Evolutionary conservation across 2,113 vertebrate species (phyloP), one percentile per base, ranked within the genome.

Genomic region (Uropsilus gracilis): DNA sequence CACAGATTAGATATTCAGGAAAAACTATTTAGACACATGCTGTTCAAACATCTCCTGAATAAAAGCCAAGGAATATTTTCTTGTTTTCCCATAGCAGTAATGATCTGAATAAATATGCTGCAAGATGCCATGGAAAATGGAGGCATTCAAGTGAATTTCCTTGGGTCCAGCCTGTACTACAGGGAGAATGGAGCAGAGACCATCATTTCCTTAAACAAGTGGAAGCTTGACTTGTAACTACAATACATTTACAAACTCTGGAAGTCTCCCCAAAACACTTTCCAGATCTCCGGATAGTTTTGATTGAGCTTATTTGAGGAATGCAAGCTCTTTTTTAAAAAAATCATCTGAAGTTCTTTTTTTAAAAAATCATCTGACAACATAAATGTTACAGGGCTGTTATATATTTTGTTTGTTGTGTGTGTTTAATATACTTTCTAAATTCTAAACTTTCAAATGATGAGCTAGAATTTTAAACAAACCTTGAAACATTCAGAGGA

Each of bases 1-100:
- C 91, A 94, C 24, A 73, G 55, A 55, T 26, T 42, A 88, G 90
- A 91, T 73, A 95, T 81, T 91, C 80, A 88, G 44, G 50, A 48
- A 95, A 72, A 68, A 59, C 44, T 81, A 71, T 85, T 88, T 61
- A 90, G 91, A 78, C 42, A 83, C 53, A 78, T 37, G 68, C 18
- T 92, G 57, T 88, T 78, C 64, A 96, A 86, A 88, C 20, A 92
- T 86, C 66, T 69, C 37, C 78, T 91, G 76, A 91, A 94, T 26
- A 85, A 87, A 95, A 88, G 61, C 73, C 80, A 90, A 90, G 12
- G n/a, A 55, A 34, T 80, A 88, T 76, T 87, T 90, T 94, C 48
- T 95, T 46, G 39, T 76, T 80, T 82, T 72, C 39, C 28, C 42
- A 6, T 83, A 90, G 50, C 18, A 87, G n/a, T 69, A 76, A 78